These are phyloP conservation scores for Lipotes vexillifer DNA, from an alignment of 2,113 vertebrate genomes.

Conservation along the genomic window DNA sequence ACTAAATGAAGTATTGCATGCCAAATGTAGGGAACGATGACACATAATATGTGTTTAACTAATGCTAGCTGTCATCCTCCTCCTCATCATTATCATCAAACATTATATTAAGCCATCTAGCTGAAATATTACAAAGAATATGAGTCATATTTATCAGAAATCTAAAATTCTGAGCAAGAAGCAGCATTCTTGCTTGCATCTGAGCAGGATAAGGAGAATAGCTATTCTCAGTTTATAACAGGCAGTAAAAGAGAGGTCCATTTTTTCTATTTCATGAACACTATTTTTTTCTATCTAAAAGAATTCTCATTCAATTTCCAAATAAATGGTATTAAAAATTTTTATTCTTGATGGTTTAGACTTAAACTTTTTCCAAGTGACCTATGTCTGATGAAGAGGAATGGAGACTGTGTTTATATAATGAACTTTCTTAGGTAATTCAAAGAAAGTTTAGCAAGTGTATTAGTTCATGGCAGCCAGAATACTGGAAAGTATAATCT, in stretches of 20 bases:
- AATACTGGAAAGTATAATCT: constrained; percentile 22
- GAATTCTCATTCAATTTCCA: neutral
- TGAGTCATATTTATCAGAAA: neutral
- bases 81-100: neutral
- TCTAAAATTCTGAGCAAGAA: neutral
- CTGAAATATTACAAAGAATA: neutral
- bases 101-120: neutral
- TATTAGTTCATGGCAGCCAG: neutral
- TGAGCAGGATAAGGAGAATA: neutral
- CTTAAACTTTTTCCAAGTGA: neutral
- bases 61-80: neutral
- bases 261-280: neutral
- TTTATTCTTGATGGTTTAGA: neutral
- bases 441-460: neutral
- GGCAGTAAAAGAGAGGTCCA: neutral
- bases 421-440: neutral
- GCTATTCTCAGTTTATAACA: neutral
- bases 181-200: neutral
- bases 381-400: neutral
- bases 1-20: neutral
- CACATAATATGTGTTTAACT: neutral
- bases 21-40: neutral
- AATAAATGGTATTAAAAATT: neutral
- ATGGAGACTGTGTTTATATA: neutral
- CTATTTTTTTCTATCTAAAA: neutral